phyloP scores from a whole-genome alignment of 1,140 invertebrate genomes.

The Drosophila fuyamai region DNA sequence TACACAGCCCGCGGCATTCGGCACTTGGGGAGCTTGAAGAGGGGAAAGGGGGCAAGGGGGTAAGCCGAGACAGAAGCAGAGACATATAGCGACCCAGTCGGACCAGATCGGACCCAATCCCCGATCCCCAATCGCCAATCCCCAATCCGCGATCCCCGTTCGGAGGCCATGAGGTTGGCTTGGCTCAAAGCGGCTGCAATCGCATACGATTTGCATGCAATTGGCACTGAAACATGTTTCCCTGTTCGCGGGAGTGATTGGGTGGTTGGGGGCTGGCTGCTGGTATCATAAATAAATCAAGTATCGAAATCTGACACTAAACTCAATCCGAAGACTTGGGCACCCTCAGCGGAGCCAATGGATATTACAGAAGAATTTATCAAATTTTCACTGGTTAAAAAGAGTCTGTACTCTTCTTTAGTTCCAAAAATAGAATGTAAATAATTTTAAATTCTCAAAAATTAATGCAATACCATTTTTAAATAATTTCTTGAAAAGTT shows the following conservation, averaged over 20 bases:
- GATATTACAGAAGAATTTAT: neutral
- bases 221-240: slow-evolving; percentile 63
- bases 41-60: neutral
- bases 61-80: slow-evolving; percentile 4
- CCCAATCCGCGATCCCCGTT: slow-evolving; percentile 9
- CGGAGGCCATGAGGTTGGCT: slow-evolving; percentile 41
- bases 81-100: slow-evolving; percentile 37
- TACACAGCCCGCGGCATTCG: slow-evolving; percentile 60
- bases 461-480: no score
- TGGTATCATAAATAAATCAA: slow-evolving; percentile 73
- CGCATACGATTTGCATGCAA: slow-evolving; percentile 76
- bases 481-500: no score
- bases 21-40: neutral
- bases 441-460: neutral
- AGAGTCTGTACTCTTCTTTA: no score
- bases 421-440: no score
- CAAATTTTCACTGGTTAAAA: no score
- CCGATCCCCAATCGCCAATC: neutral
- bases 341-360: neutral
- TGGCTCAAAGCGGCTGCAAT: slow-evolving; percentile 49
- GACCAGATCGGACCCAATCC: slow-evolving; percentile 26
- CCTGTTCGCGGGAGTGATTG: slow-evolving; percentile 7
- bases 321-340: neutral
- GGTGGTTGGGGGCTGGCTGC: slow-evolving; percentile 4
- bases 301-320: neutral